Evolutionary conservation across 2,113 vertebrate species (phyloP).

Genomic region (Phocoena sinus): DNA sequence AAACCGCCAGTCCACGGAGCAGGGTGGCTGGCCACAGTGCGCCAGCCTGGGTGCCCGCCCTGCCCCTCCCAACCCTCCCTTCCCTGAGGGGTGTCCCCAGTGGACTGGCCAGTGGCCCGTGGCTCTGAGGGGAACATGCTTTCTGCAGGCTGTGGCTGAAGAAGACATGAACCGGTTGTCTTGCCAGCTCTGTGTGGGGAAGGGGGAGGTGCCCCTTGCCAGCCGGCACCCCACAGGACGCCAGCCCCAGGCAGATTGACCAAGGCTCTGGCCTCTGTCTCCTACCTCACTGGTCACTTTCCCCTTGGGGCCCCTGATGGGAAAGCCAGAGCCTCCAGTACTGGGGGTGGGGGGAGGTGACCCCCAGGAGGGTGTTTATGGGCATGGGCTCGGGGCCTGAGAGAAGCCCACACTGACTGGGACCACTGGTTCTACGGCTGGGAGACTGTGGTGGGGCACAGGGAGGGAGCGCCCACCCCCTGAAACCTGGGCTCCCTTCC

Average conservation of each 20-base stretch:
- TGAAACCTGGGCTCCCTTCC: not conserved
- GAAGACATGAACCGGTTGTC: slow-evolving; percentile 7
- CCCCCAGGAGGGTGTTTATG: not conserved
- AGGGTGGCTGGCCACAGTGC: slow-evolving; percentile 41
- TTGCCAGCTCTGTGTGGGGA: slow-evolving; percentile 64
- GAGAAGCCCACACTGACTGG: not conserved
- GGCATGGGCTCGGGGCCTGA: not conserved
- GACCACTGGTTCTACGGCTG: not conserved
- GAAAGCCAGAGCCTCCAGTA: not conserved
- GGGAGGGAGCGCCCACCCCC: not conserved
- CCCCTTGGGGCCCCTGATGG: not conserved
- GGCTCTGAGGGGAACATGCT: slow-evolving; percentile 20
- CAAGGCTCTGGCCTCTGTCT: not conserved
- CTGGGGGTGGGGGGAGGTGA: too few relatives aligned
- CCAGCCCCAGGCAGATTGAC: not conserved
- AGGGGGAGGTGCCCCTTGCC: slow-evolving; percentile 11
- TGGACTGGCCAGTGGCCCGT: slow-evolving; percentile 50
- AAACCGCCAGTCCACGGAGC: slow-evolving; percentile 25
- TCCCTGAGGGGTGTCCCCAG: slow-evolving; percentile 54
- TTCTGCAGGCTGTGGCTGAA: slow-evolving; percentile 47
- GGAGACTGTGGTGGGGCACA: not conserved
- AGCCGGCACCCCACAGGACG: not conserved
- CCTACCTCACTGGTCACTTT: not conserved
- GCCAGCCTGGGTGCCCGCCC: slow-evolving; percentile 38
- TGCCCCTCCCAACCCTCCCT: not conserved